Conservation (phyloP, 2,888 invertebrate species). For the Atethmia centrago region DNA sequence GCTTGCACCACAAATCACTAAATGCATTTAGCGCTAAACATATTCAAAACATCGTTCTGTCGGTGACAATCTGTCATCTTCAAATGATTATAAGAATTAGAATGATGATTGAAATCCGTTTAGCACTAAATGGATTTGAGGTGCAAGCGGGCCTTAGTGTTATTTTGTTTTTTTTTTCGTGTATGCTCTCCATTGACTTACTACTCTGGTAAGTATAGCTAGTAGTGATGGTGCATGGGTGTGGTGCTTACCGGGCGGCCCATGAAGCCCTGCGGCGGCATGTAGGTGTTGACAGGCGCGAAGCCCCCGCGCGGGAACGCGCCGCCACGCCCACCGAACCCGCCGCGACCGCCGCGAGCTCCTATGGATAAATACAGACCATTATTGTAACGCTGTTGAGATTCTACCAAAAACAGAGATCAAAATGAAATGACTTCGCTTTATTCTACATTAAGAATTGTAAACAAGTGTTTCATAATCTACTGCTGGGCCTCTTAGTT, state of each 20-base stretch:
- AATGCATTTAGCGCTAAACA: not conserved
- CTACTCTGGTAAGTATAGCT: conserved; percentile 7
- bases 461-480: not conserved
- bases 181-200: conserved; percentile 9
- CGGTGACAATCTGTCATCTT: not conserved
- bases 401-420: conserved; percentile 9
- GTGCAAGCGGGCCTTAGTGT: not conserved
- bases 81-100: not conserved
- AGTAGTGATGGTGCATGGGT: too few relatives aligned
- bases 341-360: conserved; percentile 86
- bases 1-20: not conserved
- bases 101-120: not conserved
- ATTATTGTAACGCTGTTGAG: conserved; percentile 4
- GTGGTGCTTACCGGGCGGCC: conserved; percentile 81
- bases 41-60: not conserved
- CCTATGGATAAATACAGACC: conserved; percentile 64
- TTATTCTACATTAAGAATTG: not conserved
- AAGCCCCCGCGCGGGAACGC: conserved; percentile 86
- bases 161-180: not conserved
- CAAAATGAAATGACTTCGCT: not conserved
- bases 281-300: conserved; percentile 85
- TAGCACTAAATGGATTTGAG: not conserved
- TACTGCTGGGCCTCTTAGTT: too few relatives aligned
- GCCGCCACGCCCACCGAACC: conserved; percentile 84
- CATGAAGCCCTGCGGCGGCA: conserved; percentile 87